phyloP scores from a whole-genome alignment of 2,888 invertebrate species.

The Deroplatys truncata region DNA sequence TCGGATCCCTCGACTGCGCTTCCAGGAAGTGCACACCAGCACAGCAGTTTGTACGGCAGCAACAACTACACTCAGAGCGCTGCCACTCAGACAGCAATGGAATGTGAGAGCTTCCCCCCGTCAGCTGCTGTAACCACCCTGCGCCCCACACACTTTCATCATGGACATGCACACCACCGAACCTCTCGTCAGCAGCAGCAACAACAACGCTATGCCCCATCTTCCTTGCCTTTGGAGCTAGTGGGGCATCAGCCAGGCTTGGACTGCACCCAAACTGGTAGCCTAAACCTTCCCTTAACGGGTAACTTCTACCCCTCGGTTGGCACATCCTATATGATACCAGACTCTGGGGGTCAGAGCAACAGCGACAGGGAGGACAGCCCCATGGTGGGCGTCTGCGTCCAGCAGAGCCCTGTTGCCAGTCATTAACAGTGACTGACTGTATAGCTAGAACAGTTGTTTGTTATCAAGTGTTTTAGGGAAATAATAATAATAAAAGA shows the following conservation, averaged over 20 bases:
- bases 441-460: constrained; percentile 8
- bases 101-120: constrained; percentile 55
- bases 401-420: constrained; percentile 89
- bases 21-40: constrained; percentile 38
- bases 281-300: constrained; percentile 43
- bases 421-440: constrained; percentile 59
- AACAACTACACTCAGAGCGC: constrained; percentile 20
- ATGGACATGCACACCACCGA: constrained; percentile 28
- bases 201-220: constrained; percentile 39
- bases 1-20: constrained; percentile 35
- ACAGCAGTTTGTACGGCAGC: constrained; percentile 26
- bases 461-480: constrained; percentile 15
- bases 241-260: constrained; percentile 39
- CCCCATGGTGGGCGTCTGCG: constrained; percentile 84
- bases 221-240: constrained; percentile 31
- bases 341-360: constrained; percentile 36
- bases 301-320: constrained; percentile 21
- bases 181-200: constrained; percentile 15
- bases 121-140: constrained; percentile 50
- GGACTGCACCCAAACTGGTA: constrained; percentile 44
- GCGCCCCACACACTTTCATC: constrained; percentile 37
- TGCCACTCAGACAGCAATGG: constrained; percentile 51
- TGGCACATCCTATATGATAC: constrained; percentile 6
- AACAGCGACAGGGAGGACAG: constrained; percentile 61
- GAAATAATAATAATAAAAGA: not conserved